Base-by-base conservation (phyloP, 1,140 invertebrate genomes). In the Atopsyche davidsoni region DNA sequence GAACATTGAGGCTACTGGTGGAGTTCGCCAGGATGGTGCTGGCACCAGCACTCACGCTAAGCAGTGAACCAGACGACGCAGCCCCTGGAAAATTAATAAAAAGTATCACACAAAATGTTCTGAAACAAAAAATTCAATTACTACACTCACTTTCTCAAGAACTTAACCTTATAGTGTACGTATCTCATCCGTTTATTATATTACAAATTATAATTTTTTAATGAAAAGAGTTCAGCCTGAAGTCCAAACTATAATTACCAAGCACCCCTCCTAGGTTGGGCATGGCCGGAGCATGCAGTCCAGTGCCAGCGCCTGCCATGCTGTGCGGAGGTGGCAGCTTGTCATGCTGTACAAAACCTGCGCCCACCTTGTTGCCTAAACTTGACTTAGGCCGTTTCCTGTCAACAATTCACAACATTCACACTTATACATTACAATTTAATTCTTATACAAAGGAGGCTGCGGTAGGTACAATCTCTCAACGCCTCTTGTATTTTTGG, bases 301-400 rank as follows among this genome's bases (percentile, higher is more conserved):
- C 47, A 3, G 47, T 50, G 13, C 47, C 47, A 24, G 40, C 47
- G 16, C 47, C 47, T 7, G 47, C 47, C 1, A 53, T 39, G 17
- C 40, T 42, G 22, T 53, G 51, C 18, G 56, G 44, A 25, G 51
- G 39, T 7, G 62, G 60, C 6, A 65, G 47, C 58, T 70, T 72
- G 58, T 70, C 68, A n/a, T 65, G 64, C 21, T 66, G 59, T 7
- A 69, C 59, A 46, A 51, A 57, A 48, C 62, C 61, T 39, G 55
- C n/a, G 6, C 39, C 45, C 39, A 75, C 59, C 48, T 58, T 58
- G 40, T 60, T 54, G 19, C 59, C 58, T n/a, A 52, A 44, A 59
- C 64, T 3, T 59, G 70, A 38, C 61, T 78, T 79, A n/a, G 73
- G 73, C 19, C 68, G 65, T 61, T 76, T 77, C 19, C 76, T 78